These are phyloP conservation scores for Mamestra configurata DNA, from an alignment of 1,140 invertebrate species.

Conservation along the genomic window DNA sequence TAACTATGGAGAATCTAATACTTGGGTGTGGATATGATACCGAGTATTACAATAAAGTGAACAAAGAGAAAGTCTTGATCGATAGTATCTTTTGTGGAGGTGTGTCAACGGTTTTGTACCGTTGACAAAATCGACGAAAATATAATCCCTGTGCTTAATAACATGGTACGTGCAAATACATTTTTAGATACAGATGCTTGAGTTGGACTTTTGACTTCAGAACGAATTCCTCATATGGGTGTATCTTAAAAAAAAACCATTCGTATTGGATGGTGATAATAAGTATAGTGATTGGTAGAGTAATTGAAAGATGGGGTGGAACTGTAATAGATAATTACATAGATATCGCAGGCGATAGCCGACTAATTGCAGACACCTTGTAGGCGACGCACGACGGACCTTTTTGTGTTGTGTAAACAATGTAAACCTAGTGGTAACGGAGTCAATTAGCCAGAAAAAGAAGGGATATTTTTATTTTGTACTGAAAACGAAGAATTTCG, in stretches of 20 bases:
- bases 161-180: conserved; percentile 29
- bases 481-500: background rate
- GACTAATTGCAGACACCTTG: conserved; percentile 62
- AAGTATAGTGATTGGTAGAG: conserved; percentile 29
- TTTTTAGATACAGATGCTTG: conserved; percentile 8
- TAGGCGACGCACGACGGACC: conserved; percentile 36
- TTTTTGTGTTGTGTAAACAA: conserved; percentile 24
- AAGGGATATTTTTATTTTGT: background rate
- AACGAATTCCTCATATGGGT: background rate
- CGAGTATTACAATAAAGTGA: conserved; percentile 34
- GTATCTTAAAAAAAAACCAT: background rate
- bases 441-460: background rate
- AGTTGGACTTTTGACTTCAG: conserved; percentile 19
- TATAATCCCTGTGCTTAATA: conserved; percentile 40
- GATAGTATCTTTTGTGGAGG: conserved; percentile 37
- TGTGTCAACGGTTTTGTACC: conserved; percentile 36
- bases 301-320: conserved; percentile 38
- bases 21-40: conserved; percentile 40
- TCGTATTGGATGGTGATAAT: background rate
- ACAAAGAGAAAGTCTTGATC: conserved; percentile 41
- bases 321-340: conserved; percentile 58
- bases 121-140: conserved; percentile 11
- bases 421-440: conserved; percentile 1
- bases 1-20: conserved; percentile 23
- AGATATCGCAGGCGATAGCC: conserved; percentile 57